These are phyloP conservation scores for Zaprionus vittiger DNA, from an alignment of 1,140 invertebrate genomes.

Conservation along the genomic window DNA sequence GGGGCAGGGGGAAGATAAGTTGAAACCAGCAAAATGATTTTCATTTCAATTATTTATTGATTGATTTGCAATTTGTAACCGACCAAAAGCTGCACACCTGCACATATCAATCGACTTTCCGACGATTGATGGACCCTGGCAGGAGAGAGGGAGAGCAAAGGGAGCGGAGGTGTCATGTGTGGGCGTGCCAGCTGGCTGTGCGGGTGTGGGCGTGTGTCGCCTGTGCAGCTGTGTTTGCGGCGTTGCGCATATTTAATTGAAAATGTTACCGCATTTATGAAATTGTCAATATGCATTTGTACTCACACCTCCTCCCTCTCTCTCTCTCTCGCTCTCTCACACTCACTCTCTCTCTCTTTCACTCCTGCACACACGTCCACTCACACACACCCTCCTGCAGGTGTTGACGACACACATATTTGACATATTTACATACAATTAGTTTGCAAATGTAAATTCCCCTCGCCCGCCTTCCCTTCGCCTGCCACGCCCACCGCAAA, in stretches of 20 bases:
- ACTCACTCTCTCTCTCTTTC: not conserved
- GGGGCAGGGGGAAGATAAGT: slow-evolving; percentile 62
- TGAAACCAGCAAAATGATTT: slow-evolving; percentile 82
- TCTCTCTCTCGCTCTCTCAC: not conserved
- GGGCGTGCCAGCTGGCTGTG: slow-evolving; percentile 14
- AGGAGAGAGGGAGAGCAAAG: not conserved
- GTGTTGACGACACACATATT: slow-evolving; percentile 73
- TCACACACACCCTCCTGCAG: slow-evolving; percentile 43
- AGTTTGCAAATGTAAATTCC: slow-evolving; percentile 77
- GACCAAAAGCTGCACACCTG: slow-evolving; percentile 81
- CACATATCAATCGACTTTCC: slow-evolving; percentile 74
- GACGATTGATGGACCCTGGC: slow-evolving; percentile 54
- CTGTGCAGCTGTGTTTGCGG: slow-evolving; percentile 73
- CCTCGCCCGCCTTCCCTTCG: not conserved
- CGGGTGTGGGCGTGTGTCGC: slow-evolving; percentile 45
- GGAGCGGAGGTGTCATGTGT: not conserved
- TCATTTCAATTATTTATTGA: slow-evolving; percentile 83
- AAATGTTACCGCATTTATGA: slow-evolving; percentile 83
- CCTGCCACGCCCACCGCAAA: slow-evolving; percentile 5
- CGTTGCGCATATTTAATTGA: slow-evolving; percentile 81
- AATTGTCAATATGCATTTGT: slow-evolving; percentile 77
- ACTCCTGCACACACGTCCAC: slow-evolving; percentile 9
- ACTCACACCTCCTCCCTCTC: slow-evolving; percentile 1
- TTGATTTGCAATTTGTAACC: slow-evolving; percentile 83
- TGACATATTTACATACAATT: slow-evolving; percentile 83